These are phyloP conservation scores for Pogonocichla stellata DNA, from an alignment of 2,113 vertebrate species.

Conservation along the genomic window DNA sequence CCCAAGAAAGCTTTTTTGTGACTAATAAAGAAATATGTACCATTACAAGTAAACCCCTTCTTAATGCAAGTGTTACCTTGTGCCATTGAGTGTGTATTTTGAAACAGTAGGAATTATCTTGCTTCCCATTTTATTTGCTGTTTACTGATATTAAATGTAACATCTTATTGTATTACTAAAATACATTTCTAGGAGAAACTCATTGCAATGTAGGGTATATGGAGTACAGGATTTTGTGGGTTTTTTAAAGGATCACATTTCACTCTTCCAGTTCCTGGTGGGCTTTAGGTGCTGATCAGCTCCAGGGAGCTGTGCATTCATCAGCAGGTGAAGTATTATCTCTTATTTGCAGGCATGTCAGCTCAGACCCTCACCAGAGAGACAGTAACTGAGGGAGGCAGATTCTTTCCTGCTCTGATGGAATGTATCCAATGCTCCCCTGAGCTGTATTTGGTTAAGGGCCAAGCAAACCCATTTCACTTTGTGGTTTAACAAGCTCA, in stretches of 20 bases:
- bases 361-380: background rate
- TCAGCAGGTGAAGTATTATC: background rate
- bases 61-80: background rate
- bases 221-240: background rate
- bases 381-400: background rate
- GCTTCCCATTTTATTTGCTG: background rate
- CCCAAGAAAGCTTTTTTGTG: background rate
- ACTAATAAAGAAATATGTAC: background rate
- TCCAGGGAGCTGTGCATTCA: background rate
- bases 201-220: background rate
- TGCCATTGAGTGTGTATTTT: background rate
- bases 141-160: background rate
- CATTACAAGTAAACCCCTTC: background rate
- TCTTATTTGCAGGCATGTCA: background rate
- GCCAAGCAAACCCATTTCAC: background rate
- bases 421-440: background rate
- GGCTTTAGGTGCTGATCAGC: background rate
- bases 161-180: background rate
- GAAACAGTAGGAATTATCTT: background rate
- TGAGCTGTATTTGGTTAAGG: fast-evolving
- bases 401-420: background rate
- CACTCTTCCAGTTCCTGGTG: background rate
- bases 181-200: background rate
- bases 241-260: background rate
- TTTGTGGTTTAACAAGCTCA: background rate